phyloP scores from a whole-genome alignment of 1,140 invertebrate species.

The Dufourea novaeangliae region DNA sequence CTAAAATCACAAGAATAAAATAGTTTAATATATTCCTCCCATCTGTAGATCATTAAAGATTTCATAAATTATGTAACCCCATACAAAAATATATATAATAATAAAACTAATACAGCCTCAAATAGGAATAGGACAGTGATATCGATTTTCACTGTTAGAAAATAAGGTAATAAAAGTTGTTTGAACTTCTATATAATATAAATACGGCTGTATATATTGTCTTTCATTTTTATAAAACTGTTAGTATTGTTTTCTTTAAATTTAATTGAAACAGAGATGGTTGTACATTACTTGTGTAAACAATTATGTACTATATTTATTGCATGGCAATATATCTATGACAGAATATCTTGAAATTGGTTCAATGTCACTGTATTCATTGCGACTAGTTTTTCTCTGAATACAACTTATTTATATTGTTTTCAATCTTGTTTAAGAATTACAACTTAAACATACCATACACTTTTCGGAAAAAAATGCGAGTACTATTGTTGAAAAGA shows the following conservation, averaged over 20 bases:
- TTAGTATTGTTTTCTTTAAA: conserved; percentile 16
- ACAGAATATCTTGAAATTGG: conserved; percentile 13
- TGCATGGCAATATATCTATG: conserved; percentile 12
- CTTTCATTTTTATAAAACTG: conserved; percentile 37
- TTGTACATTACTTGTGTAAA: conserved; percentile 27
- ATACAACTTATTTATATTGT: conserved; percentile 26
- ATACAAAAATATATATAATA: conserved; percentile 25
- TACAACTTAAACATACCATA: conserved; percentile 11
- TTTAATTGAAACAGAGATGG: conserved; percentile 1
- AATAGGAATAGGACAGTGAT: not conserved
- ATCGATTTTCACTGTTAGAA: not conserved
- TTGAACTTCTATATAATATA: conserved; percentile 25
- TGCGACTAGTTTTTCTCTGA: conserved; percentile 21
- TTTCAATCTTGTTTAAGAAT: not conserved
- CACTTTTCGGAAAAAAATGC: not conserved
- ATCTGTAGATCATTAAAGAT: conserved; percentile 27
- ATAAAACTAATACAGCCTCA: conserved; percentile 38
- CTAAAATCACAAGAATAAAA: conserved; percentile 60
- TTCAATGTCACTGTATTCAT: conserved; percentile 8
- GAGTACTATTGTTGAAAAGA: not conserved
- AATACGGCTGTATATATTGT: conserved; percentile 29
- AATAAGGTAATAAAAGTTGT: conserved; percentile 1
- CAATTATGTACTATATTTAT: conserved; percentile 31
- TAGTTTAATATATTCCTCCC: conserved; percentile 49
- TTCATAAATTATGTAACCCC: conserved; percentile 19